These are phyloP conservation scores for Pogonophryne albipinna DNA, from an alignment of 2,797 vertebrate species.

Conservation along the genomic window DNA sequence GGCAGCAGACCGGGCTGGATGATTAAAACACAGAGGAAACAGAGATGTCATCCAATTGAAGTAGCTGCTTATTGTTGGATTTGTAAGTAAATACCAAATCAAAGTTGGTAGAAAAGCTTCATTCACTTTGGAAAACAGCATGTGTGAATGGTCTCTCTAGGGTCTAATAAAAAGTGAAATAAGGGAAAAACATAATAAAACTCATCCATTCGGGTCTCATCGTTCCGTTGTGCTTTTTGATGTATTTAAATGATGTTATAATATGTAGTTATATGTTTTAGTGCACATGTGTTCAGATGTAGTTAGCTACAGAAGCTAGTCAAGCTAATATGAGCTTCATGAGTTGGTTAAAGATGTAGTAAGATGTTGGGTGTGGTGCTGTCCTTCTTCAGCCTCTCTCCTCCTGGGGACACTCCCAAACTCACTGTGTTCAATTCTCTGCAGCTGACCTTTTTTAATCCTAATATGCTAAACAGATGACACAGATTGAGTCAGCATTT, in stretches of 20 bases:
- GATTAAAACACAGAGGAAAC: neutral
- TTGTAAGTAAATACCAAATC: constrained; percentile 10
- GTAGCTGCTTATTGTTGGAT: neutral
- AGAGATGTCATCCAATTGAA: neutral
- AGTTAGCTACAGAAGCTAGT: neutral
- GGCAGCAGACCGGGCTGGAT: neutral
- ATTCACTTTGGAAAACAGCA: constrained; percentile 2
- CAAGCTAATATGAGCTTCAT: neutral
- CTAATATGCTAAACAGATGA: no score
- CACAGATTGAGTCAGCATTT: neutral
- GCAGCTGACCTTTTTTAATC: neutral
- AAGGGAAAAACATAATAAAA: neutral
- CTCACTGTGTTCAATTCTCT: no score
- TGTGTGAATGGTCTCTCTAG: neutral
- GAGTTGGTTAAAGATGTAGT: neutral
- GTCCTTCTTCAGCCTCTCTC: no score
- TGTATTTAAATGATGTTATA: neutral
- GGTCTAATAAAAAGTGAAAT: neutral
- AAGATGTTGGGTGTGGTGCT: no score
- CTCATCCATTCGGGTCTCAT: neutral
- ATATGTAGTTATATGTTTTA: neutral
- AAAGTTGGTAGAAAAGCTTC: neutral
- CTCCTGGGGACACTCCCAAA: no score
- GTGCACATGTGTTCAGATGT: neutral
- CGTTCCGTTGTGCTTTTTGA: neutral